Conservation (phyloP, 1,140 invertebrate genomes). For the Apis dorsata region DNA sequence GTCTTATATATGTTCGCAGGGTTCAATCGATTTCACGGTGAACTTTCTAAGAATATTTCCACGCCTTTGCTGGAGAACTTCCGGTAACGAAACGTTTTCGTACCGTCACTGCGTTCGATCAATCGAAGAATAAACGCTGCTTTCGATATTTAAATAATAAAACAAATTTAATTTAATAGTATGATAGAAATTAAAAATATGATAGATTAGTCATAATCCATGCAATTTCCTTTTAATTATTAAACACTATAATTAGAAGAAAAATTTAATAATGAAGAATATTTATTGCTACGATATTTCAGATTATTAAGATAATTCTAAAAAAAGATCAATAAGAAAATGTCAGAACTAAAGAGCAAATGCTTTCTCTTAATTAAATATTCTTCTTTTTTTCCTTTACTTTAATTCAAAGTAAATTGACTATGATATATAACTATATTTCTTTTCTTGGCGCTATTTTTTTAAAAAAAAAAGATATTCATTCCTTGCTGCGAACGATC, state of each 20-base stretch:
- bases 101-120: constrained; percentile 17
- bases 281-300: too few species aligned
- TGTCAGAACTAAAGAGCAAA: not conserved
- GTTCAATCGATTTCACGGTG: constrained; percentile 30
- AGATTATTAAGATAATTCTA: too few species aligned
- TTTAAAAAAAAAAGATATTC: not conserved
- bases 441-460: too few species aligned
- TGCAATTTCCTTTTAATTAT: too few species aligned
- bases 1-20: not conserved
- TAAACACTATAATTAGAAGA: too few species aligned
- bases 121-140: not conserved
- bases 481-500: too few species aligned
- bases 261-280: too few species aligned
- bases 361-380: not conserved
- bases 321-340: too few species aligned
- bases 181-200: too few species aligned
- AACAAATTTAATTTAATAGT: not conserved
- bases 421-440: not conserved
- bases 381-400: not conserved
- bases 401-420: too few species aligned
- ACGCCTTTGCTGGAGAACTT: constrained; percentile 1
- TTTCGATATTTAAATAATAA: not conserved
- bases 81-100: constrained; percentile 17
- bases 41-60: constrained; percentile 12
- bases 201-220: too few species aligned